Percentiles rank a stretch among this genome's conserved stretches.
Evolutionary conservation across 2,888 invertebrate genomes (phyloP).

Genomic region (Xanthia togata): DNA sequence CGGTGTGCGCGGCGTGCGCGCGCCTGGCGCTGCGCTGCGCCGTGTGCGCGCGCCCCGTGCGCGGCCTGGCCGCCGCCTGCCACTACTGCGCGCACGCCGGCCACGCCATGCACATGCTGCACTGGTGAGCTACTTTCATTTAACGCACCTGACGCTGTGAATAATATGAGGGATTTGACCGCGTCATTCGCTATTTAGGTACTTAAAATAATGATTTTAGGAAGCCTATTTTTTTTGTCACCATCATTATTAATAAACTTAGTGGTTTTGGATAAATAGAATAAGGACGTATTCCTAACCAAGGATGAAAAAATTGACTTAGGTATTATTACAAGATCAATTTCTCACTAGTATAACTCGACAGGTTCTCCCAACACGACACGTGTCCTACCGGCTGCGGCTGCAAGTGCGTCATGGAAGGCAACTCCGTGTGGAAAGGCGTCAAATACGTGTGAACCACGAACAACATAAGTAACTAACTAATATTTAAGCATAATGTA

Average conservation of each 20-base stretch:
- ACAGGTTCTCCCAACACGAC: conserved; percentile 91
- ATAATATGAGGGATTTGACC: background rate
- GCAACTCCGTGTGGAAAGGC: conserved; percentile 84
- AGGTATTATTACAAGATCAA: background rate
- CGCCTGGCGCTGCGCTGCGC: conserved; percentile 94
- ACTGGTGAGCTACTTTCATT: conserved; percentile 91
- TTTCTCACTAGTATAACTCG: background rate
- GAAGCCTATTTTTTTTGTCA: background rate
- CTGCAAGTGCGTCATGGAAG: conserved; percentile 95
- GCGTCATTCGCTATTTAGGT: background rate
- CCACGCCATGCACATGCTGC: conserved; percentile 95
- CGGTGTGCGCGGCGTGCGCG: conserved; percentile 94
- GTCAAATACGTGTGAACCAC: conserved; percentile 80
- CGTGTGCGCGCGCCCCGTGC: conserved; percentile 96
- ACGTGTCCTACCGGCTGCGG: conserved; percentile 98
- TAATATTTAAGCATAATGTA: conserved; percentile 24
- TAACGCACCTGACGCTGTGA: background rate
- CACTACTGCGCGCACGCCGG: conserved; percentile 98
- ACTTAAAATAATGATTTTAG: background rate
- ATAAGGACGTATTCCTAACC: background rate
- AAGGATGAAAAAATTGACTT: background rate
- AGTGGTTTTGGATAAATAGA: background rate
- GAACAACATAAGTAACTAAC: conserved; percentile 14
- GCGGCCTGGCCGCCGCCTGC: conserved; percentile 96
- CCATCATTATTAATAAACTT: background rate